Evolutionary conservation across 2,888 invertebrate species (phyloP).

Genomic region (Micropterix aruncella): DNA sequence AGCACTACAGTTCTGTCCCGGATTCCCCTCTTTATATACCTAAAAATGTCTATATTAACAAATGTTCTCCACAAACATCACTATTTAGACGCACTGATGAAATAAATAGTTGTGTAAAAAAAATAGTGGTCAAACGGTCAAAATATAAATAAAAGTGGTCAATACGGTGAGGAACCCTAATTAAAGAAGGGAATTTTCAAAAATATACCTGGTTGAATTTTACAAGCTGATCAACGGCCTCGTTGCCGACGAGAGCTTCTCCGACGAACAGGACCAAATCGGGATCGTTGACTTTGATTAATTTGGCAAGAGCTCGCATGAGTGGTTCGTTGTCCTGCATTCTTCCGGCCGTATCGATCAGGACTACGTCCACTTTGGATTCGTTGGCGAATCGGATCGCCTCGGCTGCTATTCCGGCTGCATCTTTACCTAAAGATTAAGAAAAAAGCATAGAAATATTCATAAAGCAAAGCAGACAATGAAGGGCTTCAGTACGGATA

Average conservation of each 20-base stretch:
- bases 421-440: conserved; percentile 79
- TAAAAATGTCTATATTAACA: too few relatives aligned
- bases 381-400: conserved; percentile 85
- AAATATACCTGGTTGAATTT: conserved; percentile 99
- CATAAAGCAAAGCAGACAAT: too few relatives aligned
- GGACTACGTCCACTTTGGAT: conserved; percentile 71
- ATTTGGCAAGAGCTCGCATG: conserved; percentile 94
- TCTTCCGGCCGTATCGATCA: conserved; percentile 98
- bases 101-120: too few relatives aligned
- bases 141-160: too few relatives aligned
- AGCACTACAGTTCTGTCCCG: too few relatives aligned
- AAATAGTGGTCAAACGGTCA: too few relatives aligned
- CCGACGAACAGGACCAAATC: conserved; percentile 99
- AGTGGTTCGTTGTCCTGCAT: conserved; percentile 99
- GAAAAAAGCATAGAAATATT: background rate
- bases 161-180: too few relatives aligned
- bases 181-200: too few relatives aligned
- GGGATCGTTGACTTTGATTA: conserved; percentile 95
- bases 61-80: too few relatives aligned
- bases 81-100: too few relatives aligned
- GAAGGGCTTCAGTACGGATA: too few relatives aligned
- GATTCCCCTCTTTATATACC: too few relatives aligned
- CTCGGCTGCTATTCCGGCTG: conserved; percentile 96
- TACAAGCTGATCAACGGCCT: conserved; percentile 96
- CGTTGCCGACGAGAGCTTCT: conserved; percentile 98